Evolutionary conservation across 2,888 invertebrate genomes (phyloP), one percentile per base, ranked within the genome.

Genomic region (Pherbina coryleti): DNA sequence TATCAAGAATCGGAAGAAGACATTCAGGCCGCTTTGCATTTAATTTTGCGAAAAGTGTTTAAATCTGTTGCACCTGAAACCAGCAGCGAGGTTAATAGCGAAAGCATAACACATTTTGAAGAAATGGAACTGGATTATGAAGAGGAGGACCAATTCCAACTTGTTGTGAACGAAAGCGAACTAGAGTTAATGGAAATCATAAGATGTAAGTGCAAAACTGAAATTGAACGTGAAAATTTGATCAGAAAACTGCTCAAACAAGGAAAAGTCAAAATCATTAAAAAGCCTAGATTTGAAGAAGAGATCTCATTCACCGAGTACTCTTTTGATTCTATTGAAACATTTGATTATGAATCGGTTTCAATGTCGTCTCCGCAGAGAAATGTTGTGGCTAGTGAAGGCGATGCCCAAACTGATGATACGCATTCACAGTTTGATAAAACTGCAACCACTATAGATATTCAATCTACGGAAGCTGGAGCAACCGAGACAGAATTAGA

Each of bases 151-250:
- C 34, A 77, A 55, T 37, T 14, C n/a, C 17, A 19, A 5, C 37
- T 77, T 57, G 34, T 73, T n/a, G 17, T 77, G 14, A 57, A 57
- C 37, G 77, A 73, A 57, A 67, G 77, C 28, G 77, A 77, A 67
- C 22, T 77, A 4, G 22, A 77, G 3, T 0, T 57, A 2, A 9
- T 77, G 73, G 57, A 73, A 19, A 19, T 14, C 17, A n/a, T 34
- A 2, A n/a, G 7, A 17, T 77, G 67, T 31, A 73, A 77, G 31
- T 57, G 73, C 49, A 44, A 37, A 31, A 5, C 34, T 17, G 77
- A 77, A 53, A 55, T 53, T 1, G 49, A 69, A 49, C 57, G 51
- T 11, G 67, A 74, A 44, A 14, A 37, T 19, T 49, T 60, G 8
- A 34, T 76, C 17, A 70, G 37, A 70, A 55, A 71, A 62, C 17